Percentiles rank a stretch among this genome's conserved stretches.
These are phyloP conservation scores for Periparus ater DNA, from an alignment of 2,797 vertebrate species.

Conservation along the genomic window DNA sequence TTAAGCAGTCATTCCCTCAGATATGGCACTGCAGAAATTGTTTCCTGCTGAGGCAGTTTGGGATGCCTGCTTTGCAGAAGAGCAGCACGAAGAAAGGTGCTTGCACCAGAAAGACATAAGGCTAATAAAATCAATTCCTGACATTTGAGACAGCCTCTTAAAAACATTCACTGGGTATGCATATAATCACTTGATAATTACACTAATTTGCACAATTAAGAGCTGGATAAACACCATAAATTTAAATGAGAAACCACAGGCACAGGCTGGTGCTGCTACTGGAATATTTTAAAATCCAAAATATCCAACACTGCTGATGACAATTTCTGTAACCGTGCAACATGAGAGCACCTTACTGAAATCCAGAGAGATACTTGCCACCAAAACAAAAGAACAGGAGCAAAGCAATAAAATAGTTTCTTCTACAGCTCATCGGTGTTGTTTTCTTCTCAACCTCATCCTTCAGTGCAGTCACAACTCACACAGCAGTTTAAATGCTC, in stretches of 20 bases:
- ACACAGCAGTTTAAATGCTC: not conserved
- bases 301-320: not conserved
- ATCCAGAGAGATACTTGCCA: not conserved
- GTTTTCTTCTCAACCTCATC: not conserved
- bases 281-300: slow-evolving; percentile 16
- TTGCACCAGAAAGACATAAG: not conserved
- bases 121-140: slow-evolving; percentile 2
- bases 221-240: slow-evolving; percentile 45
- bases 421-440: not conserved
- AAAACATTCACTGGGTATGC: not conserved
- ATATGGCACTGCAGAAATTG: not conserved
- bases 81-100: not conserved
- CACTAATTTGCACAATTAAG: slow-evolving; percentile 48
- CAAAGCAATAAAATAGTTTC: not conserved
- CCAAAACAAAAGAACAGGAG: not conserved
- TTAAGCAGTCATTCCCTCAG: not conserved
- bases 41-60: not conserved
- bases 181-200: slow-evolving; percentile 19
- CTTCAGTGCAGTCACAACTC: not conserved
- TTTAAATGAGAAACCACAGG: slow-evolving; percentile 12
- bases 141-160: not conserved
- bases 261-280: not conserved
- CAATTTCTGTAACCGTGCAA: not conserved
- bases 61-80: not conserved
- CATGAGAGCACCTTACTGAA: not conserved